Evolutionary conservation across 2,113 vertebrate species (phyloP).

Genomic region (Haplochromis burtoni): DNA sequence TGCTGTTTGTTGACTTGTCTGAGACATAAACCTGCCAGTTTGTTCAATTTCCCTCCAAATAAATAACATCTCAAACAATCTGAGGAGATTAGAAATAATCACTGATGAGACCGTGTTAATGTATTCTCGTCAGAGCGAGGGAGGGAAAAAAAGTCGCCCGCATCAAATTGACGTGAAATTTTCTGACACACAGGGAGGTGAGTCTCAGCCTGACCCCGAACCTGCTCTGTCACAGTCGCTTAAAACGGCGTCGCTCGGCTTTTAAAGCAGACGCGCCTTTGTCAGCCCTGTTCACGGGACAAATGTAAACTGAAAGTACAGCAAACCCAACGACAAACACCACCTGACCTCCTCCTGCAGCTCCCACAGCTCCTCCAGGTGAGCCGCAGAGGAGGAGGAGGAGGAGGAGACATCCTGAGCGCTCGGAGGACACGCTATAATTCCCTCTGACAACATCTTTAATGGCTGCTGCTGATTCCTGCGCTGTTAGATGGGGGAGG

Average conservation of each 20-base stretch:
- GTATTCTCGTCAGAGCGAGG: background rate
- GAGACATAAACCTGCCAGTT: background rate
- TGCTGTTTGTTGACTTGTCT: background rate
- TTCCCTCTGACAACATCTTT: conserved; percentile 48
- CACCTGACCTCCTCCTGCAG: conserved; percentile 21
- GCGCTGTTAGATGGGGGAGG: background rate
- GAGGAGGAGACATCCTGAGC: background rate
- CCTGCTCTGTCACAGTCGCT: background rate
- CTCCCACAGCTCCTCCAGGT: conserved; percentile 38
- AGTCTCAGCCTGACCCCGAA: background rate
- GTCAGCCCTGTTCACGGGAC: background rate
- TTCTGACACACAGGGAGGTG: background rate
- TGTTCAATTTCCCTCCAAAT: background rate
- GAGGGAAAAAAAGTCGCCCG: background rate
- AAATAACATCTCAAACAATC: background rate
- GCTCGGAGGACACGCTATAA: conserved; percentile 10
- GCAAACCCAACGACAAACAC: background rate
- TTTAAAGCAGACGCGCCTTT: background rate
- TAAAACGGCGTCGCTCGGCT: background rate
- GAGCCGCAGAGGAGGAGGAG: background rate
- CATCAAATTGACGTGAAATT: conserved; percentile 10
- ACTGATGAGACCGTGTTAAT: background rate
- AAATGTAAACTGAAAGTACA: conserved; percentile 19
- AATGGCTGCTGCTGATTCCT: conserved; percentile 20
- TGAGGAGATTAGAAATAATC: background rate